Evolutionary conservation across 2,888 invertebrate species (phyloP), one percentile per base, ranked within the genome.

Genomic region (Sicus ferrugineus): DNA sequence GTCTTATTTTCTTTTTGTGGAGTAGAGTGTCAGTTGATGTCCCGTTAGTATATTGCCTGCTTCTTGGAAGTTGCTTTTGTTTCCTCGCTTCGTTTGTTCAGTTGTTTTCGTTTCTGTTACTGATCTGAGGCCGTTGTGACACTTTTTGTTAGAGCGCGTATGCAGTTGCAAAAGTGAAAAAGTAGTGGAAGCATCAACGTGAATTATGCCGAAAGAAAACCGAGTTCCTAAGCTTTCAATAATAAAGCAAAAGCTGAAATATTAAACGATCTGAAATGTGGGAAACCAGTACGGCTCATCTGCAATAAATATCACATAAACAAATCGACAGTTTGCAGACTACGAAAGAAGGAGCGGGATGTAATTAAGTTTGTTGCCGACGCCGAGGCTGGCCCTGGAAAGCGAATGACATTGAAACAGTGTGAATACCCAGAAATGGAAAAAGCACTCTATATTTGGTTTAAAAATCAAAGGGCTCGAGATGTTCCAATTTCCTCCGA

Each of bases 341-440:
- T 50, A 50, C n/a, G 50, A 21, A n/a, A 21, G 50, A 50, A 50
- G 19, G 21, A 50, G 21, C 5, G 19, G n/a, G 50, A 5, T n/a
- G 19, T 50, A 50, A 50, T 3, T 21, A 50, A 50, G 50, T 9
- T 50, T 21, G 21, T 50, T 50, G 5, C 19, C 50, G 21, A 5
- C 21, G 21, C 50, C 50, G 59, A 69, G 31, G 34, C 52, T 50
- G 38, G 50, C 5, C 64, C 59, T 48, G 59, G 65, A 46, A 69
- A 59, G 46, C 68, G 66, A 21, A 11, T 42, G 23, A 38, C 54
- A 30, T 21, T 70, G 50, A 70, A 59, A 70, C 30, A 19, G 16
- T 66, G n/a, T n/a, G 61, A 70, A 66, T 30, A 66, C 19, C 66
- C 61, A 31, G 28, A 58, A 69, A 69, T 64, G 56, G 48, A 69